Evolutionary conservation across 2,888 invertebrate genomes (phyloP), one percentile per base, ranked within the genome.

Genomic region (Dryadula phaetusa): DNA sequence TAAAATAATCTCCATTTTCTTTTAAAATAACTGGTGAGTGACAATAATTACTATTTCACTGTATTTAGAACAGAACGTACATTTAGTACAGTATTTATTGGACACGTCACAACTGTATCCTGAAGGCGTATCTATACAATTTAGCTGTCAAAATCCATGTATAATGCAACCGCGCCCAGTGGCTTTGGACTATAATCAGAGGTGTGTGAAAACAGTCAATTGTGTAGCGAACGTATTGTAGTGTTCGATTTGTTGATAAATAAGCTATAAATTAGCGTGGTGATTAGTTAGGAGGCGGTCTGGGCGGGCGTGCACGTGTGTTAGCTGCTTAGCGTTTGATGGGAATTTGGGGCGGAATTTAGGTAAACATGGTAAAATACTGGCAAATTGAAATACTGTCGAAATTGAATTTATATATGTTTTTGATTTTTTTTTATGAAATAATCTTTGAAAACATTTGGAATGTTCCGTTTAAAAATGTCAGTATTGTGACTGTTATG

Each of bases 131-230:
- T 52, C 49, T 16, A 52, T 52, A 28, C 49, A 52, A 52, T 54
- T 34, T 37, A 20, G 37, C 37, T 37, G 42, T 42, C 58, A 58
- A 58, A 58, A 28, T 12, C 28, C 44, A n/a, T 28, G 60, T 34
- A 64, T 77, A 86, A 82, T 73, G 87, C 56, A 77, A 67, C 67
- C 79, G 66, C 65, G 49, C 70, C 54, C 28, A 63, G 77, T 79
- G 76, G 78, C 79, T 78, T 76, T 77, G 72, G 77, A 76, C 79
- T 82, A 83, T 83, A 86, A 86, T 85, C 81, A 87, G 83, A 81
- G 80, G 77, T 72, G 76, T 90, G 88, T 87, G 89, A 89, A 88
- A 86, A 85, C 84, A 82, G 80, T 78, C 87, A 89, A 90, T 90
- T 88, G 83, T 81, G 82, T 78, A 73, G 71, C 70, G 74, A 76